A percentile compares a stretch with the other conserved stretches of the same genome.
Conservation (phyloP, 2,888 invertebrate genomes). For the Camptogramma bilineatum region DNA sequence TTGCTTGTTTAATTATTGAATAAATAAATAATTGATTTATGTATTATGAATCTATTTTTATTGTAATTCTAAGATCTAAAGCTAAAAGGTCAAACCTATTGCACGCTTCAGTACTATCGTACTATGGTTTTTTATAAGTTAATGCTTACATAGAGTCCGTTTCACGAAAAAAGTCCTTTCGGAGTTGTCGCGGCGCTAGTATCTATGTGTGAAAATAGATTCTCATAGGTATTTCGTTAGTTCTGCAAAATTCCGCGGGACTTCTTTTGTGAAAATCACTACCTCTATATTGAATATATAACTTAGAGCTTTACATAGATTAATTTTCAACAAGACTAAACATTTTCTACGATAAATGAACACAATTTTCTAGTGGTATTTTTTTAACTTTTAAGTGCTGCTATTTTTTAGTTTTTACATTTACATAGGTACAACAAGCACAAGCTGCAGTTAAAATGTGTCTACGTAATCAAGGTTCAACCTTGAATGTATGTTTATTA, state of each 20-base stretch:
- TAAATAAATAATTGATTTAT: slow-evolving; percentile 50
- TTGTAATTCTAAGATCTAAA: neutral
- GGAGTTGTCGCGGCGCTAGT: no score
- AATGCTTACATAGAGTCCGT: no score
- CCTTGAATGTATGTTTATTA: neutral
- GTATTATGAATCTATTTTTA: slow-evolving; percentile 28
- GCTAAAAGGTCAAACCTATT: neutral
- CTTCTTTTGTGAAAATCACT: no score
- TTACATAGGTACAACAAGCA: no score
- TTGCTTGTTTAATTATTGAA: slow-evolving; percentile 53
- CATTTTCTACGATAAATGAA: neutral
- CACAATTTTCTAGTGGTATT: slow-evolving; percentile 13
- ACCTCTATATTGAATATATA: no score
- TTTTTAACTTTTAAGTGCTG: neutral
- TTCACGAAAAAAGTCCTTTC: no score
- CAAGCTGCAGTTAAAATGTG: no score
- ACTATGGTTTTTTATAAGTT: no score
- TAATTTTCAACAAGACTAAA: neutral
- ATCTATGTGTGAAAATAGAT: no score
- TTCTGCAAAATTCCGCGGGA: no score
- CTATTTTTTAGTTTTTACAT: neutral
- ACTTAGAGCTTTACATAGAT: neutral
- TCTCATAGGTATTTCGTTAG: no score
- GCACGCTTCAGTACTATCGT: neutral
- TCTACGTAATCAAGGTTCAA: neutral